Conservation (phyloP, 2,113 vertebrate genomes). For the Nesogale talazaci region DNA sequence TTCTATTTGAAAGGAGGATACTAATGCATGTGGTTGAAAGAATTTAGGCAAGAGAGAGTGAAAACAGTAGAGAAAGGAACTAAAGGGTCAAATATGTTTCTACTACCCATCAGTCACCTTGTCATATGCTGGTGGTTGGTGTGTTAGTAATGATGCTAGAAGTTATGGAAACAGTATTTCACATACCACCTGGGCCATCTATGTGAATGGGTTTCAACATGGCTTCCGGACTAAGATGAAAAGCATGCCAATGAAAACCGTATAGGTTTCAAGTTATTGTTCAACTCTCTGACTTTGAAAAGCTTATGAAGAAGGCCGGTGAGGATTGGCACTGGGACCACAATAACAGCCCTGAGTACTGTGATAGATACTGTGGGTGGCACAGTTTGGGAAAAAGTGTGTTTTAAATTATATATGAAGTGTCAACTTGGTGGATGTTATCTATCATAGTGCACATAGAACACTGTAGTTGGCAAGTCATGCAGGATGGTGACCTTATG, state of each 20-base stretch:
- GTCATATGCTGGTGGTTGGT: background rate
- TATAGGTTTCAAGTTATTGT: background rate
- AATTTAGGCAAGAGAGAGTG: background rate
- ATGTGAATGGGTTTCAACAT: background rate
- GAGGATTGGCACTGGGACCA: background rate
- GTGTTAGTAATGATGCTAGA: background rate
- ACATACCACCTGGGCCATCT: background rate
- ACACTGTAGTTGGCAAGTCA: background rate
- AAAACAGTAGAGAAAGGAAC: background rate
- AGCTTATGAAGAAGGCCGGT: background rate
- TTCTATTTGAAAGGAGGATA: conserved; percentile 14
- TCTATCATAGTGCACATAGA: background rate
- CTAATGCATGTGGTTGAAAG: background rate
- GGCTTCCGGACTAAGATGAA: background rate
- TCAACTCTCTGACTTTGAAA: background rate
- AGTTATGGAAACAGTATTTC: background rate
- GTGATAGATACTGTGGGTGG: background rate
- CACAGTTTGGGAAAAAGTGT: too few relatives aligned
- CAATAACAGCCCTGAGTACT: background rate
- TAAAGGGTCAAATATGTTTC: background rate
- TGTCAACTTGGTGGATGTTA: background rate
- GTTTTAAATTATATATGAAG: too few relatives aligned
- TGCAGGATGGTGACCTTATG: background rate
- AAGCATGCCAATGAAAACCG: too few relatives aligned
- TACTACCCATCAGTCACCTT: background rate